These are phyloP conservation scores for Samia ricini DNA, from an alignment of 1,140 invertebrate genomes.

Conservation along the genomic window DNA sequence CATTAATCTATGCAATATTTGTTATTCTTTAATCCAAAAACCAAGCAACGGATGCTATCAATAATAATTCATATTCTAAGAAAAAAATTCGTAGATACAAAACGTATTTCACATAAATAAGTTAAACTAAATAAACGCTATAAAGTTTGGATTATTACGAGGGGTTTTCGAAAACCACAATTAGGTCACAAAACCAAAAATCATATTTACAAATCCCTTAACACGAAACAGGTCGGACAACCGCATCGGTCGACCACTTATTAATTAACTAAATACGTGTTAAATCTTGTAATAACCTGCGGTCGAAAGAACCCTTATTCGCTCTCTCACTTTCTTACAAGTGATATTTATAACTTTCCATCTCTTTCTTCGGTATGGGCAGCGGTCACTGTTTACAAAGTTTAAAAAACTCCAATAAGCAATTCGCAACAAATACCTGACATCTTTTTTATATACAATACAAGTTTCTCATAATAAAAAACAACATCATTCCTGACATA, in stretches of 20 bases:
- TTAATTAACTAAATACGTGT: conserved; percentile 74
- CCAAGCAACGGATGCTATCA: not conserved
- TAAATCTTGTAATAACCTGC: conserved; percentile 74
- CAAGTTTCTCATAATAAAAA: not conserved
- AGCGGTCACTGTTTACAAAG: conserved; percentile 14
- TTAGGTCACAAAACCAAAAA: conserved; percentile 57
- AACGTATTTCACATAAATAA: not conserved
- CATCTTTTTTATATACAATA: not conserved
- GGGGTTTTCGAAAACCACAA: conserved; percentile 41
- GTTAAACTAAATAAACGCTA: not conserved
- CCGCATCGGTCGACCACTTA: conserved; percentile 67
- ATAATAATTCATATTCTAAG: conserved; percentile 3
- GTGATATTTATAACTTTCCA: conserved; percentile 8
- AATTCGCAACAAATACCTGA: not conserved
- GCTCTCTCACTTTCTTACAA: conserved; percentile 43
- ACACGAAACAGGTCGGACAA: conserved; percentile 38
- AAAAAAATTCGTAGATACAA: not conserved
- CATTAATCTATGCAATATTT: conserved; percentile 11
- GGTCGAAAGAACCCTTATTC: conserved; percentile 55
- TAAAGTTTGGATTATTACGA: not conserved
- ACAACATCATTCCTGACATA: not conserved
- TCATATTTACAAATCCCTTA: conserved; percentile 57
- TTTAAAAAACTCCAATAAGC: not conserved
- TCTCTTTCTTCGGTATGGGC: conserved; percentile 38
- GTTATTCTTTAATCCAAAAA: conserved; percentile 1